Percentiles rank a stretch among this genome's conserved stretches.
Conservation (phyloP, 2,113 vertebrate species). For the Numida meleagris region DNA sequence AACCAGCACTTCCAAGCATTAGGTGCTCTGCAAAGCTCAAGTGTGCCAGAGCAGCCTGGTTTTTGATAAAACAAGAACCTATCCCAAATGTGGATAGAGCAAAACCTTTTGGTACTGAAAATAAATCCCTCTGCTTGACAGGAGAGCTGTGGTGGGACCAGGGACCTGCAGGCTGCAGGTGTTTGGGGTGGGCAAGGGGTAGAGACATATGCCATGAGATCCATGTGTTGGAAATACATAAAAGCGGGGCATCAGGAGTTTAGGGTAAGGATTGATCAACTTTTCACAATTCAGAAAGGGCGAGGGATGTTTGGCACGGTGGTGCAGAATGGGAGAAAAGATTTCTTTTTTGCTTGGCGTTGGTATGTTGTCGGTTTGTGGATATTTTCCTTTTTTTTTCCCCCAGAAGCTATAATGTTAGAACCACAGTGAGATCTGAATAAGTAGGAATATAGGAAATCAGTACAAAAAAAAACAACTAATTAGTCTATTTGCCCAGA, state of each 20-base stretch:
- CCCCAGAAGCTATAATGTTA: accelerated
- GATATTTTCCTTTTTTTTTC: neutral
- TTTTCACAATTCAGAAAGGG: neutral
- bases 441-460: neutral
- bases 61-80: neutral
- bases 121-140: neutral
- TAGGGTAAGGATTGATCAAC: neutral
- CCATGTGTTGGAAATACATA: accelerated
- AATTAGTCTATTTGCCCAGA: neutral
- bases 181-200: accelerated
- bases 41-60: neutral
- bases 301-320: accelerated
- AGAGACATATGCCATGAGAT: neutral
- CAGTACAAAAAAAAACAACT: neutral
- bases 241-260: neutral
- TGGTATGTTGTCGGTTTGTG: neutral
- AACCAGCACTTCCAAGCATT: neutral
- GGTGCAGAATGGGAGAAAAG: accelerated
- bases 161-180: neutral
- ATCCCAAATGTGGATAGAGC: neutral
- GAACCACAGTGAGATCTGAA: neutral
- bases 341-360: neutral
- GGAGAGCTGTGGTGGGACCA: neutral
- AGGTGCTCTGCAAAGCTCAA: neutral
- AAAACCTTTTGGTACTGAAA: neutral